A percentile compares a stretch with the other conserved stretches of the same genome.
phyloP scores from a whole-genome alignment of 2,797 vertebrate species.

The Hoplostethus atlanticus region DNA sequence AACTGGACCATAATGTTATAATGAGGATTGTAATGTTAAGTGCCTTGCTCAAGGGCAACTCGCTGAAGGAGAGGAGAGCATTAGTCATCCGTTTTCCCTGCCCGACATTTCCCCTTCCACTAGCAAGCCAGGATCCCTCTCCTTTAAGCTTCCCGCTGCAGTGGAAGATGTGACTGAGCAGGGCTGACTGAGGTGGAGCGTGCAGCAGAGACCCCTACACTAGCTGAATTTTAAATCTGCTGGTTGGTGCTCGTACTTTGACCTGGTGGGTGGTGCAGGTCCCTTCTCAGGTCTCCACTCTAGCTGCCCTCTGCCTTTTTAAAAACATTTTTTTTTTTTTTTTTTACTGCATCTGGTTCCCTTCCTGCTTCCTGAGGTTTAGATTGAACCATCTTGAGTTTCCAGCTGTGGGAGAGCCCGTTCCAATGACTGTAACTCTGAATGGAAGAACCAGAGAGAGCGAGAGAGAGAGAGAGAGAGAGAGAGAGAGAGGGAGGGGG shows the following conservation, averaged over 20 bases:
- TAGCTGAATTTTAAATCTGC: neutral
- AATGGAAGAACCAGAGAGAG: slow-evolving; percentile 68
- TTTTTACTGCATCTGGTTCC: slow-evolving; percentile 70
- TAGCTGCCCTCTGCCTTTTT: slow-evolving; percentile 35
- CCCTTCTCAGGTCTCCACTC: slow-evolving; percentile 51
- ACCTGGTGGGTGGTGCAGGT: slow-evolving; percentile 30
- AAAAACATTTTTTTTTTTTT: neutral
- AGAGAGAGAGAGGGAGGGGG: neutral
- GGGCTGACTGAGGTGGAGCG: neutral
- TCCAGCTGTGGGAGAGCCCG: slow-evolving; percentile 66
- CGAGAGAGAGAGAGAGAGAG: neutral
- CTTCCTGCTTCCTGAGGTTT: slow-evolving; percentile 70
- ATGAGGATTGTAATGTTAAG: slow-evolving; percentile 38
- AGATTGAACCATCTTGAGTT: slow-evolving; percentile 69
- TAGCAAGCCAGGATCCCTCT: slow-evolving; percentile 30
- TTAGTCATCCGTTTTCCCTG: slow-evolving; percentile 45
- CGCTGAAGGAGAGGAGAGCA: slow-evolving; percentile 21
- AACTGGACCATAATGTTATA: slow-evolving; percentile 26
- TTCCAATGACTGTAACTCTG: slow-evolving; percentile 63
- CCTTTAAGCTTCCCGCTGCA: neutral
- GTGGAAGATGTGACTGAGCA: slow-evolving; percentile 31
- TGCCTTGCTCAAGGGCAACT: slow-evolving; percentile 47
- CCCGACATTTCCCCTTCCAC: slow-evolving; percentile 22
- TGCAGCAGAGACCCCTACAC: slow-evolving; percentile 3
- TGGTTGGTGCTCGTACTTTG: neutral